Evolutionary conservation across 2,113 vertebrate species (phyloP).

Genomic region (Echinops telfairi): DNA sequence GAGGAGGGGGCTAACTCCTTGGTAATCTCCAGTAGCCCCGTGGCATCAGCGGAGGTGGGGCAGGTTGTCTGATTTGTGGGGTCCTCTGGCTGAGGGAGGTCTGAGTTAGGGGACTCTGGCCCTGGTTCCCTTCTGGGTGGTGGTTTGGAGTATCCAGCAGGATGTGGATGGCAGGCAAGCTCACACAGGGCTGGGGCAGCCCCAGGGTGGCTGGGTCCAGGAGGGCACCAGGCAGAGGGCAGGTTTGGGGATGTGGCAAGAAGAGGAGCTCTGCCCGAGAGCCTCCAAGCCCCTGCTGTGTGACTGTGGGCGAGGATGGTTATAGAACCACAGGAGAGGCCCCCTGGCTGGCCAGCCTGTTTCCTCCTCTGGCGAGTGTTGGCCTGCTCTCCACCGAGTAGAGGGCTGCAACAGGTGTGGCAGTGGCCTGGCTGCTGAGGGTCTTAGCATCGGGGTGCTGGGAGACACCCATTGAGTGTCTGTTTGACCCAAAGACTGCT

Average conservation of each 20-base stretch:
- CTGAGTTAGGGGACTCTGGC: neutral
- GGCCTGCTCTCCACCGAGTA: neutral
- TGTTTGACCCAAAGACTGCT: too few relatives aligned
- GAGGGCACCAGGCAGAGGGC: neutral
- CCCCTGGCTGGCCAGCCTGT: neutral
- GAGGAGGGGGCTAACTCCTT: neutral
- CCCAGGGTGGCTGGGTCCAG: fast-evolving
- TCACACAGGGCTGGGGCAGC: neutral
- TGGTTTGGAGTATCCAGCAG: neutral
- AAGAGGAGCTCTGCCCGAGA: neutral
- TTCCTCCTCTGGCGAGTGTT: too few relatives aligned
- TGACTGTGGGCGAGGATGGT: neutral
- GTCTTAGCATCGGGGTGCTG: too few relatives aligned
- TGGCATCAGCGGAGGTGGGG: neutral
- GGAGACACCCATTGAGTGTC: too few relatives aligned
- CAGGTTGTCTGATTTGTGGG: too few relatives aligned
- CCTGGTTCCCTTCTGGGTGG: neutral
- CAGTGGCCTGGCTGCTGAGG: too few relatives aligned
- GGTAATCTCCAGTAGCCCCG: neutral
- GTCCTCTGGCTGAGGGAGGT: neutral
- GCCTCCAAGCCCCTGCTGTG: neutral
- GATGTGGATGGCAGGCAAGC: too few relatives aligned
- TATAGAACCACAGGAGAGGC: neutral
- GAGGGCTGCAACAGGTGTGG: too few relatives aligned
- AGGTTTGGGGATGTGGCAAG: too few relatives aligned